A percentile compares a stretch with the other conserved stretches of the same genome.
phyloP scores from a whole-genome alignment of 2,113 vertebrate genomes.

The Notarius quadriscutis region DNA sequence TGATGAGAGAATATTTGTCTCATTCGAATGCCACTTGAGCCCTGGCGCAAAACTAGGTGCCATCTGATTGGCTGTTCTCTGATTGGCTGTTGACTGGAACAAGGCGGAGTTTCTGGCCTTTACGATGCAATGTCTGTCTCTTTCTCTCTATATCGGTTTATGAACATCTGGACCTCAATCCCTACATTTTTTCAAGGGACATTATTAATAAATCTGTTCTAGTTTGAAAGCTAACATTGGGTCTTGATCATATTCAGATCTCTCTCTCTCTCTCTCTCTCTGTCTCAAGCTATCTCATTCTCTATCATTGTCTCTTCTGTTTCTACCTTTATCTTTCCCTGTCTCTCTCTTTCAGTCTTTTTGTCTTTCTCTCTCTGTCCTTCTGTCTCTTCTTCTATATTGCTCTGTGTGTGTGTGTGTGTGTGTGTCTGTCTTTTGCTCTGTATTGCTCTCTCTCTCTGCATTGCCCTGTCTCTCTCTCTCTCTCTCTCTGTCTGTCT shows the following conservation, averaged over 20 bases:
- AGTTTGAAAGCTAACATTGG: background rate
- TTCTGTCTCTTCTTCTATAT: background rate
- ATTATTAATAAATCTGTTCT: background rate
- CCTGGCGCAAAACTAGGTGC: conserved; percentile 17
- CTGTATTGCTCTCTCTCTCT: no score
- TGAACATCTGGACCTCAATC: background rate
- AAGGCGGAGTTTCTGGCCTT: background rate
- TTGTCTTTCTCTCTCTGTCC: background rate
- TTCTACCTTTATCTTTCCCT: background rate
- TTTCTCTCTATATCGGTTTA: background rate
- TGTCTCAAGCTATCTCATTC: background rate
- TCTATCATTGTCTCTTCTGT: background rate
- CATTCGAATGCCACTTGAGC: conserved; percentile 7
- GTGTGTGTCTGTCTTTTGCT: no score
- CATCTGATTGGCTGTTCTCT: conserved; percentile 10
- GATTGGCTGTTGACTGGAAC: background rate
- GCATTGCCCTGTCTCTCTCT: no score
- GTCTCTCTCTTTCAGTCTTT: background rate
- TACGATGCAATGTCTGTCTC: background rate
- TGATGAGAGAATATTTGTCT: conserved; percentile 28
- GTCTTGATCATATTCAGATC: no score
- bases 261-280: background rate
- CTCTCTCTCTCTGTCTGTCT: no score
- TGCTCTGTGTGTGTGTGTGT: background rate
- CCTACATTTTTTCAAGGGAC: background rate